A percentile compares a stretch with the other conserved stretches of the same genome.
These are phyloP conservation scores for Heteromormyrus szaboi DNA, from an alignment of 2,797 vertebrate genomes.

Conservation along the genomic window DNA sequence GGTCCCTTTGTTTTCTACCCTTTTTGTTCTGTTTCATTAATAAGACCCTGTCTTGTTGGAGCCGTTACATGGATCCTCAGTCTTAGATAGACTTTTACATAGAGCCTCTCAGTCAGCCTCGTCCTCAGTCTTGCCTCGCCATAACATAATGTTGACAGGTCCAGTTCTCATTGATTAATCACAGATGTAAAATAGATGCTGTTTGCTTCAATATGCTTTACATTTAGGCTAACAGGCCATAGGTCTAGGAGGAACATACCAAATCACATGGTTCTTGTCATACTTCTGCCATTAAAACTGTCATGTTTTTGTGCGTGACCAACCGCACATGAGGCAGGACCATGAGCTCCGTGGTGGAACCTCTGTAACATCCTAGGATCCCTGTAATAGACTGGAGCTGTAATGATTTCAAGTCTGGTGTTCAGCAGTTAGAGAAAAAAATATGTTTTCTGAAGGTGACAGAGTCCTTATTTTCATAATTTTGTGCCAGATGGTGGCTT, in stretches of 20 bases:
- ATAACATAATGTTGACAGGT: neutral
- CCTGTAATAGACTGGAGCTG: neutral
- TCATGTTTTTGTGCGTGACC: neutral
- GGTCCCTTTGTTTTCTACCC: neutral
- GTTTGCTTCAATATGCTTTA: neutral
- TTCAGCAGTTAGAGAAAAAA: neutral
- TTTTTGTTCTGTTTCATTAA: neutral
- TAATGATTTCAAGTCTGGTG: neutral
- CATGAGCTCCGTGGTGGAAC: neutral
- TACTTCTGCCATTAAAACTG: neutral
- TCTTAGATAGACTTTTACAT: too few relatives aligned
- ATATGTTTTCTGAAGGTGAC: neutral
- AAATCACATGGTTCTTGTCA: neutral
- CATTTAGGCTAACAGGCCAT: neutral
- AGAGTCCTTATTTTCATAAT: slow-evolving; percentile 19
- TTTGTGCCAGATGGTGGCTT: slow-evolving; percentile 24
- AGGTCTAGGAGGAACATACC: neutral
- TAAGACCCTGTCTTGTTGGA: neutral
- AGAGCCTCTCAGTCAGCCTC: neutral
- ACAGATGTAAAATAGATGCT: neutral
- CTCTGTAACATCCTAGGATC: neutral
- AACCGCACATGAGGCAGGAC: neutral
- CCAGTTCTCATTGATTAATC: neutral
- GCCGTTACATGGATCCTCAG: neutral
- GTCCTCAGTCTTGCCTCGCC: neutral